Percentiles rank a stretch among this genome's conserved stretches.
phyloP scores from a whole-genome alignment of 2,888 invertebrate species.

The Camponotus fellah region DNA sequence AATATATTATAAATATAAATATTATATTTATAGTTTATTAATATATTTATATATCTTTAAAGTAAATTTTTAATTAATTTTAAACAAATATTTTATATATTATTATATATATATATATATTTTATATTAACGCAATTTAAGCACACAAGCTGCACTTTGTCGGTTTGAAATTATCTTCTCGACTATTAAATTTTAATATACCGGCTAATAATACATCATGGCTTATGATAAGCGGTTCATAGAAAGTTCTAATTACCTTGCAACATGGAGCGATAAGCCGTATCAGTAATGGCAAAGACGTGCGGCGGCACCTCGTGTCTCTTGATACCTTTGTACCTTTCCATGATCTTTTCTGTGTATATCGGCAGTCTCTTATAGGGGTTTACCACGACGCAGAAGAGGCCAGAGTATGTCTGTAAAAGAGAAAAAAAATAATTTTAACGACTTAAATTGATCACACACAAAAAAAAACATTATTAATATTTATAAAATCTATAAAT shows the following conservation, averaged over 20 bases:
- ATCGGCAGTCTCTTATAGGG: slow-evolving; percentile 99
- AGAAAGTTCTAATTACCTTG: slow-evolving; percentile 91
- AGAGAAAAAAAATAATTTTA: slow-evolving; percentile 58
- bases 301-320: slow-evolving; percentile 99
- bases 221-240: neutral
- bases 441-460: neutral
- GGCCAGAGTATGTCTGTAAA: slow-evolving; percentile 98
- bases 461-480: neutral
- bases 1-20: no score
- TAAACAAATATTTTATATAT: neutral
- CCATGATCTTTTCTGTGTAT: slow-evolving; percentile 99
- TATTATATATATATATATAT: neutral
- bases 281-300: slow-evolving; percentile 99
- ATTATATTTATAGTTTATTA: no score
- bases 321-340: slow-evolving; percentile 99
- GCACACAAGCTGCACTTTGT: neutral
- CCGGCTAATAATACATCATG: neutral
- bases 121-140: neutral
- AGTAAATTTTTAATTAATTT: neutral
- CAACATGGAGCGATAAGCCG: slow-evolving; percentile 99
- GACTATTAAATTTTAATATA: neutral
- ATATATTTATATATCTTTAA: neutral
- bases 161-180: neutral
- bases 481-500: neutral
- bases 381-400: slow-evolving; percentile 99